phyloP scores from a whole-genome alignment of 2,797 vertebrate genomes.

The Platyrinchus mystaceus region DNA sequence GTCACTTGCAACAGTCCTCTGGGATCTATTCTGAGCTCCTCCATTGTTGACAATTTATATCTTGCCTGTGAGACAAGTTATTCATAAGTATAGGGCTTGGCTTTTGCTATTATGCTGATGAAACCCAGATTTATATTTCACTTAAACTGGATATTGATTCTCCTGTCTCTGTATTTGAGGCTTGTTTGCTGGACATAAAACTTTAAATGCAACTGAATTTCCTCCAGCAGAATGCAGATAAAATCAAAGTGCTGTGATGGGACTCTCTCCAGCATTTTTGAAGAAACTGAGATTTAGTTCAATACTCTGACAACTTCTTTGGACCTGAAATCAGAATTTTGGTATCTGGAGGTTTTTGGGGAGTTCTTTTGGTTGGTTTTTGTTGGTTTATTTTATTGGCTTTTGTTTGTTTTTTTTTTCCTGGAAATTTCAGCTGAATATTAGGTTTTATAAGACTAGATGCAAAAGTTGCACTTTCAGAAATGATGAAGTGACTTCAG shows the following conservation, averaged over 20 bases:
- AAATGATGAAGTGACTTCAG: background rate
- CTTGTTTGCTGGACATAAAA: conserved; percentile 60
- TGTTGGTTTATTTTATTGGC: background rate
- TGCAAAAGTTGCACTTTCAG: background rate
- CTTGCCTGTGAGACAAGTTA: conserved; percentile 48
- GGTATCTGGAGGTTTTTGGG: background rate
- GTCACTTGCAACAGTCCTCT: background rate
- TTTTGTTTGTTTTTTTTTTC: background rate
- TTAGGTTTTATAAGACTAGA: background rate
- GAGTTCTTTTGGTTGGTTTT: background rate
- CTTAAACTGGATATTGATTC: conserved; percentile 62
- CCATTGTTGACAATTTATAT: conserved; percentile 37
- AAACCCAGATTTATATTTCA: conserved; percentile 66
- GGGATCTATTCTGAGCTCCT: conserved; percentile 12
- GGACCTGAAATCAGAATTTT: background rate
- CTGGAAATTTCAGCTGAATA: background rate
- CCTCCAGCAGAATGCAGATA: conserved; percentile 40
- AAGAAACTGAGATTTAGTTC: background rate
- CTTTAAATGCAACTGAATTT: conserved; percentile 59
- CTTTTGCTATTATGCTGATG: conserved; percentile 57
- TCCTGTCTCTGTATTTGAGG: conserved; percentile 42
- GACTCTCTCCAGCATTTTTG: conserved; percentile 3
- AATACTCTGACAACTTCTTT: background rate
- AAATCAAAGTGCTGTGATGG: conserved; percentile 15
- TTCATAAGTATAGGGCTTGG: conserved; percentile 41